phyloP scores from a whole-genome alignment of 2,797 vertebrate species.

The Hemitrygon akajei region DNA sequence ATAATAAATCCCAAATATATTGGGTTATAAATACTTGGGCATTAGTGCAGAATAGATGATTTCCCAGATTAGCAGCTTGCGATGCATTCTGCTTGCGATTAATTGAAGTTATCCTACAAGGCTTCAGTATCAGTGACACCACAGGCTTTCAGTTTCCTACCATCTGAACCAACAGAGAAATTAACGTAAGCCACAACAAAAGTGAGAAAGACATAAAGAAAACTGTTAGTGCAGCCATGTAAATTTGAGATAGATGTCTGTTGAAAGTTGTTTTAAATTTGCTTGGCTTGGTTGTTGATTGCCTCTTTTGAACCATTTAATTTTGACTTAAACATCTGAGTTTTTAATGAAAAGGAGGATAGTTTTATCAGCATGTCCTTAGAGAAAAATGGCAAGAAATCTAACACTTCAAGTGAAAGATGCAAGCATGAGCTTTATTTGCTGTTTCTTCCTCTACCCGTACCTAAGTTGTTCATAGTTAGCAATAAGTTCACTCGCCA shows the following conservation, averaged over 20 bases:
- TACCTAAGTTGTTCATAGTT: neutral
- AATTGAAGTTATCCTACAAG: neutral
- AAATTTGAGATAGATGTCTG: neutral
- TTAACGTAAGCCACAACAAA: neutral
- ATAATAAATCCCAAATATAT: neutral
- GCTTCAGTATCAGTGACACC: neutral
- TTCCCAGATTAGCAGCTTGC: neutral
- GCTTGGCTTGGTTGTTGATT: neutral
- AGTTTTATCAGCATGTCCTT: neutral
- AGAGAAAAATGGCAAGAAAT: neutral
- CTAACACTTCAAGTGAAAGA: neutral
- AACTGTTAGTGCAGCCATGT: neutral
- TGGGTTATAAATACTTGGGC: neutral
- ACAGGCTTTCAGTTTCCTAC: neutral
- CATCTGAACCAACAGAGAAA: neutral
- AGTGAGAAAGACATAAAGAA: neutral
- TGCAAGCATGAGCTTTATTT: neutral
- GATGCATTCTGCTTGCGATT: neutral
- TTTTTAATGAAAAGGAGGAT: neutral
- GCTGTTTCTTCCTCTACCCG: neutral
- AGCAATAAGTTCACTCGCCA: neutral
- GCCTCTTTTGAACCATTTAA: neutral
- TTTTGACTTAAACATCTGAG: neutral
- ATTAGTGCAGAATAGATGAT: neutral
- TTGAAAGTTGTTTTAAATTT: neutral